Evolutionary conservation across 2,888 invertebrate species (phyloP), one percentile per base, ranked within the genome.

Genomic region (Sussaba pulchella): DNA sequence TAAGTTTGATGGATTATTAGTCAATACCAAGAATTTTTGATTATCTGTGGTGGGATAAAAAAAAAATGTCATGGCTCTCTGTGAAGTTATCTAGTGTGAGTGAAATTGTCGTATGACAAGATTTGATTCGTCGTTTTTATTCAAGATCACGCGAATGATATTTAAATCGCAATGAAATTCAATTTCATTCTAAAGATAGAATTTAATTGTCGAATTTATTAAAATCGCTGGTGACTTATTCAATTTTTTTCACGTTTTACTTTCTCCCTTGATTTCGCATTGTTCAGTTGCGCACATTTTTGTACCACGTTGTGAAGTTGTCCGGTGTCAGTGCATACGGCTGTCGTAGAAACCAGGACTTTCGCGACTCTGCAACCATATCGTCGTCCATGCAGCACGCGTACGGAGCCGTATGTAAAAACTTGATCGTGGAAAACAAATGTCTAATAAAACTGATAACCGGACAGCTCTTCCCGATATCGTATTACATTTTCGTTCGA

Each of bases 21-120:
- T 47, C 2, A 5, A 6, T 17, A 6, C 6, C n/a, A 24, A 24
- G 1, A 24, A 8, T 50, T 12, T 10, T 50, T 21, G 10, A 21
- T 14, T 9, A 26, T 54, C 14, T 39, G n/a, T 39, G 1, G n/a
- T 54, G 52, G 24, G 26, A 54, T 26, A n/a, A 24, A 52, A 6
- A 5, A 52, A 21, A 24, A 45, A 45, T 17, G n/a, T n/a, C n/a
- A 17, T 10, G 10, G 47, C 41, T 47, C 9, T 47, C n/a, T n/a
- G 52, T 54, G 52, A 54, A 26, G 52, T 54, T 54, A 26, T 24
- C n/a, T n/a, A n/a, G 52, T 52, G 52, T 54, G 24, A 24, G 50
- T 52, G 50, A 6, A 12, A 52, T 3, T 52, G 24, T 6, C 6
- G n/a, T 41, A 14, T 45, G 6, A 14, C 14, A 45, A 5, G 24